Evolutionary conservation across 2,113 vertebrate species (phyloP).

Genomic region (Aythya baeri): DNA sequence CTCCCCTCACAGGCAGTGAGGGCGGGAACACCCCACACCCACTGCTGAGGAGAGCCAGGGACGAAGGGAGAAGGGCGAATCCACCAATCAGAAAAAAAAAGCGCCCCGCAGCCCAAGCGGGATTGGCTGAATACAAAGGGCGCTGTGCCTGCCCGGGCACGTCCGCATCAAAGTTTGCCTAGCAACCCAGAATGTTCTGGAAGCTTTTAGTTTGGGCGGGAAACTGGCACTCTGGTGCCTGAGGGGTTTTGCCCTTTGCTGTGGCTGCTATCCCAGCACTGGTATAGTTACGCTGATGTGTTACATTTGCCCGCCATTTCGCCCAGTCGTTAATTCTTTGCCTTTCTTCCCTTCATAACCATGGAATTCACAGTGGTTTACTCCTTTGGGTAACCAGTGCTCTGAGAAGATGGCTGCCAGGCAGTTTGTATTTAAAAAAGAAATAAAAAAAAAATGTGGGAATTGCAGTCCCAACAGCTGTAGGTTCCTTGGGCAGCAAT

Average conservation of each 20-base stretch:
- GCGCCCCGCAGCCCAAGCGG: fast-evolving
- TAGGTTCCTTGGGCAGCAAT: fast-evolving
- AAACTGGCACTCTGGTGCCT: fast-evolving
- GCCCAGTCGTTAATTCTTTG: fast-evolving
- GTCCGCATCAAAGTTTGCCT: fast-evolving
- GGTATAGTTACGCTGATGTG: fast-evolving
- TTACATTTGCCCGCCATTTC: neutral
- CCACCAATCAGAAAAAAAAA: neutral
- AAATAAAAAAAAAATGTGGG: neutral
- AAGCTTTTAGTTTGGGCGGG: neutral
- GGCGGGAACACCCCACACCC: neutral
- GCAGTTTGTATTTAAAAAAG: neutral
- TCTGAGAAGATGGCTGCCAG: neutral
- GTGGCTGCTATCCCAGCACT: fast-evolving
- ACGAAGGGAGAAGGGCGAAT: too few relatives aligned
- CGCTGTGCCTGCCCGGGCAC: fast-evolving
- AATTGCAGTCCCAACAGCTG: too few relatives aligned
- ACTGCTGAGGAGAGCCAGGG: fast-evolving
- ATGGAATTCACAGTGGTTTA: fast-evolving
- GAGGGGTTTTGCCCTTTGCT: fast-evolving
- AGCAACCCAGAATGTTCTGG: neutral
- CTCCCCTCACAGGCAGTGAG: fast-evolving
- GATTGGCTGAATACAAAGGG: neutral
- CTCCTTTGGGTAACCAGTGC: neutral
- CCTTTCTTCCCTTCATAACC: fast-evolving